phyloP scores from a whole-genome alignment of 2,113 vertebrate species.

The Tragelaphus imberbis region DNA sequence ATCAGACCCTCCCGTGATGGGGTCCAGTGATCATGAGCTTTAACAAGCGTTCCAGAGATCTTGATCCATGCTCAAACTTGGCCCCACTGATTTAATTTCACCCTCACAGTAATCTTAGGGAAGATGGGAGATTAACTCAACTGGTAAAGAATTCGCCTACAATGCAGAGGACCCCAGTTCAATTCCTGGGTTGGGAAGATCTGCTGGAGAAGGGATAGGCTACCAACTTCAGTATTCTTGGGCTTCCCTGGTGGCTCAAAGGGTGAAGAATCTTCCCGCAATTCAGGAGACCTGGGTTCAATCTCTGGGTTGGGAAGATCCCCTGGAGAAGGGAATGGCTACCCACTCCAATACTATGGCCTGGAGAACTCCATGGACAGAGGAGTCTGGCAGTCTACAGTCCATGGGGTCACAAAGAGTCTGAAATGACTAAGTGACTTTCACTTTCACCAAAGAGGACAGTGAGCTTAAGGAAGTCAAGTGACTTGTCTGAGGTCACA shows the following conservation, averaged over 20 bases:
- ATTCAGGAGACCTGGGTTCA: background rate
- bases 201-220: background rate
- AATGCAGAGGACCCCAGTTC: background rate
- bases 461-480: background rate
- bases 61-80: background rate
- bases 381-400: background rate
- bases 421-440: background rate
- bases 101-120: background rate
- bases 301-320: background rate
- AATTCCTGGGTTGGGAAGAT: background rate
- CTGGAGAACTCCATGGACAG: background rate
- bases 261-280: accelerated
- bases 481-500: background rate
- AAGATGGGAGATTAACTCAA: background rate
- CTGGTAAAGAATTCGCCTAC: background rate
- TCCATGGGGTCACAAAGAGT: background rate
- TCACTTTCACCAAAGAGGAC: background rate
- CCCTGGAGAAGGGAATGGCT: background rate
- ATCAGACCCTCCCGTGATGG: accelerated
- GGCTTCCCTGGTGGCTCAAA: background rate
- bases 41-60: background rate
- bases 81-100: background rate
- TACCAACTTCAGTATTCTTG: background rate
- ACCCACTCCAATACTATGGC: background rate
- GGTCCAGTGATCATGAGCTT: background rate